Evolutionary conservation across 2,797 vertebrate genomes (phyloP).

Genomic region (Crocidura indochinensis): DNA sequence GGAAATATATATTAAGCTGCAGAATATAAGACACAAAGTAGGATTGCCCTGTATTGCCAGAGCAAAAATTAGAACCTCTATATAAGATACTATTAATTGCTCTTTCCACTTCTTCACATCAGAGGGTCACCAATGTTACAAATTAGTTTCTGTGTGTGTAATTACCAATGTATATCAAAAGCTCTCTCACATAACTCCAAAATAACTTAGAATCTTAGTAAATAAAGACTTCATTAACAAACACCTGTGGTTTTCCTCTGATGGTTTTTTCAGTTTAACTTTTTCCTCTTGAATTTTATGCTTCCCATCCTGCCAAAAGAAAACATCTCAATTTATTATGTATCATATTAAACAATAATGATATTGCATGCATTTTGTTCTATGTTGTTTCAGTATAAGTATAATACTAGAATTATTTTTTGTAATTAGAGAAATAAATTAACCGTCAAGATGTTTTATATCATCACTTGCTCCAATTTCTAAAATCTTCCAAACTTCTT

Average conservation of each 20-base stretch:
- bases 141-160: background rate
- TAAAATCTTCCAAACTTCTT: too few species aligned
- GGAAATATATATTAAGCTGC: background rate
- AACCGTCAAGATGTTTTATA: constrained; percentile 19
- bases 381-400: background rate
- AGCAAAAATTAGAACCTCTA: constrained; percentile 11
- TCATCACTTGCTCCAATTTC: constrained; percentile 8
- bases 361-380: background rate
- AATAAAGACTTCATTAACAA: constrained; percentile 90
- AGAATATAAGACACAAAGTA: background rate
- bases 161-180: background rate
- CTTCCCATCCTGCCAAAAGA: constrained; percentile 88
- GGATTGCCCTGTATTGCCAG: background rate
- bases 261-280: constrained; percentile 77
- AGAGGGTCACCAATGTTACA: background rate
- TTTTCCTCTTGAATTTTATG: constrained; percentile 90
- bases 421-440: background rate
- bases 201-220: constrained; percentile 42
- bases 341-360: background rate
- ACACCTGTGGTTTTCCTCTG: constrained; percentile 90
- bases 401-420: background rate
- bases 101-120: constrained; percentile 17
- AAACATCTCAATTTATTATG: constrained; percentile 68
- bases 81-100: background rate
- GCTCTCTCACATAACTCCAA: background rate